Evolutionary conservation across 2,113 vertebrate genomes (phyloP), one percentile per base, ranked within the genome.

Genomic region (Myotis yumanensis): DNA sequence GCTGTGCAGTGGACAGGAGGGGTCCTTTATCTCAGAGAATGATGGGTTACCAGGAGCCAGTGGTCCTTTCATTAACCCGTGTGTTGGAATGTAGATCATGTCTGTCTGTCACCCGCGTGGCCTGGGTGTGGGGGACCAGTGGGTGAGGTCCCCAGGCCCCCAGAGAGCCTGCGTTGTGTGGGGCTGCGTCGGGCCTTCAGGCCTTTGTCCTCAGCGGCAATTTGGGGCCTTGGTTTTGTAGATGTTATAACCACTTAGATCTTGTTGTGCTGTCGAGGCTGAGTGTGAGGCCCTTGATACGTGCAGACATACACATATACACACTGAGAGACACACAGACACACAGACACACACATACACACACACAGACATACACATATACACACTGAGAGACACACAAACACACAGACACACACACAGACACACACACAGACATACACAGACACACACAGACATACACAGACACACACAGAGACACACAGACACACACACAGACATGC

Each of bases 21-120:
- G 91, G 86, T 84, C 96, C 97, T 96, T 95, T 97, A 97, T 98
- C 97, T 96, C 96, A 43, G 94, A 97, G 96, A 96, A 97, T 68
- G 97, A 87, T 93, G 95, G 88, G 89, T 76, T 94, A 93, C 96
- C 96, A 96, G 97, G 95, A 96, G 94, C 91, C 72, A 89, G 96
- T 87, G 95, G 95, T 95, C 97, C 95, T 96, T 96, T 95, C 97
- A 97, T 96, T 96, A 95, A 96, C 97, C 97, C 95, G 48, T 91
- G 95, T 93, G 96, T 96, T 95, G 93, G 97, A 94, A 95, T 94
- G 96, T 95, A 97, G 96, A 95, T 96, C 95, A 94, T 94, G 97
- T 95, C 95, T 52, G 59, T 95, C 96, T 95, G 93, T 96, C 93
- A 89, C 64, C 75, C 85, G 68, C 48, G 3, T 20, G 62, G 92